Evolutionary conservation across 2,113 vertebrate species (phyloP).

Genomic region (Bostrychus sinensis): DNA sequence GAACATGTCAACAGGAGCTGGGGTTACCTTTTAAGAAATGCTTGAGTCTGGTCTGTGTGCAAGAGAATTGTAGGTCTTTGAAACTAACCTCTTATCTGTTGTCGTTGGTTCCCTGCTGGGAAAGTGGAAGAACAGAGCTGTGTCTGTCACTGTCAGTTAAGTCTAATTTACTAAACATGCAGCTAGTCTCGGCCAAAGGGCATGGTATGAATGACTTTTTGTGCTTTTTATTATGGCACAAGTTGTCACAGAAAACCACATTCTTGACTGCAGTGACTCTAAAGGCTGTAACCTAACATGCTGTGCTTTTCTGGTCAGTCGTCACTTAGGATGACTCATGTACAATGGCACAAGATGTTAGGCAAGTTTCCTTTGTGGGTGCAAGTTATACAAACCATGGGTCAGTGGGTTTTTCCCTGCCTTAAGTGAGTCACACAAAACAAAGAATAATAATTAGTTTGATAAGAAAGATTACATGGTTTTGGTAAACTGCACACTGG

Average conservation of each 20-base stretch:
- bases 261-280: slow-evolving; percentile 8
- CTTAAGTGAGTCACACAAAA: slow-evolving; percentile 60
- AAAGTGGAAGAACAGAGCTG: slow-evolving; percentile 13
- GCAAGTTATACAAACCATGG: slow-evolving; percentile 67
- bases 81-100: slow-evolving; percentile 11
- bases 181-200: slow-evolving; percentile 7
- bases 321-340: slow-evolving; percentile 49
- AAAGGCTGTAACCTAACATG: slow-evolving; percentile 2
- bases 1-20: slow-evolving; percentile 37
- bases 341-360: slow-evolving; percentile 30
- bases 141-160: slow-evolving; percentile 5
- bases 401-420: slow-evolving; percentile 57
- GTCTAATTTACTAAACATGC: slow-evolving; percentile 8
- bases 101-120: slow-evolving; percentile 18
- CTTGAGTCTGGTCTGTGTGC: slow-evolving; percentile 8
- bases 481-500: neutral
- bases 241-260: neutral
- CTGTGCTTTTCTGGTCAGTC: slow-evolving; percentile 23
- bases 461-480: slow-evolving; percentile 19
- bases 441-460: slow-evolving; percentile 64
- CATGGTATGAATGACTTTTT: neutral
- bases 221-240: neutral
- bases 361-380: slow-evolving; percentile 63
- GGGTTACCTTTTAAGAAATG: neutral
- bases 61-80: neutral